Percentiles rank a stretch among this genome's conserved stretches.
These are phyloP conservation scores for Pluvialis apricaria DNA, from an alignment of 2,113 vertebrate species.

Conservation along the genomic window DNA sequence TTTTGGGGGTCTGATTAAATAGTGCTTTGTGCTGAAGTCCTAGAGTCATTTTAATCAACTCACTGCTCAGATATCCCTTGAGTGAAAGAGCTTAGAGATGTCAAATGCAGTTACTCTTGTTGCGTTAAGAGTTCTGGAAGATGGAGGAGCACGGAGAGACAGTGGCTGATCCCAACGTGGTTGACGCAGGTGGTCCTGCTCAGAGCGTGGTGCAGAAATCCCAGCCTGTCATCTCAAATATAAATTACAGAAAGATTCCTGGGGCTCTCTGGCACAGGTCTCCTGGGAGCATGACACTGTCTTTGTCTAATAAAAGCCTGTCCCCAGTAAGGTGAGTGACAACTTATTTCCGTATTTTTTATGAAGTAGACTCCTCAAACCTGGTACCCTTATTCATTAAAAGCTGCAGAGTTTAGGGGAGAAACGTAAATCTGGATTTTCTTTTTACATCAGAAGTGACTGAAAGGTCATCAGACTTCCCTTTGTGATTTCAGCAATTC, in stretches of 20 bases:
- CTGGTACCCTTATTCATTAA: not conserved
- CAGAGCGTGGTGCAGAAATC: not conserved
- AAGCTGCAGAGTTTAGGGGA: not conserved
- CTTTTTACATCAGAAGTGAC: not conserved
- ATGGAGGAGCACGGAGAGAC: not conserved
- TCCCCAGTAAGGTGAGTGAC: not conserved
- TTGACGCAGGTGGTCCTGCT: not conserved
- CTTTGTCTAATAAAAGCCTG: slow-evolving; percentile 4
- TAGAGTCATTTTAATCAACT: not conserved
- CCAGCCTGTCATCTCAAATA: slow-evolving; percentile 7
- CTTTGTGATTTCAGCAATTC: not conserved
- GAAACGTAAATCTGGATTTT: not conserved
- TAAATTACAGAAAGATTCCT: slow-evolving; percentile 29
- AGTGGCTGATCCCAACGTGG: not conserved
- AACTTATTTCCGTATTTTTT: slow-evolving; percentile 14
- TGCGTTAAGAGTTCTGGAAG: not conserved
- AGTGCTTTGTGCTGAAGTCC: not conserved
- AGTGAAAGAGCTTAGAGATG: not conserved
- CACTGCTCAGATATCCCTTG: not conserved
- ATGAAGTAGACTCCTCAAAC: not conserved
- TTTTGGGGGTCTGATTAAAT: not conserved
- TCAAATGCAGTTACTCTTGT: not conserved
- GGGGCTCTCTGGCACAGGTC: not conserved
- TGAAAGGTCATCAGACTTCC: not conserved
- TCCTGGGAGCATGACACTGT: not conserved